Conservation (phyloP, 2,797 vertebrate genomes). For the Clarias fuscus region DNA sequence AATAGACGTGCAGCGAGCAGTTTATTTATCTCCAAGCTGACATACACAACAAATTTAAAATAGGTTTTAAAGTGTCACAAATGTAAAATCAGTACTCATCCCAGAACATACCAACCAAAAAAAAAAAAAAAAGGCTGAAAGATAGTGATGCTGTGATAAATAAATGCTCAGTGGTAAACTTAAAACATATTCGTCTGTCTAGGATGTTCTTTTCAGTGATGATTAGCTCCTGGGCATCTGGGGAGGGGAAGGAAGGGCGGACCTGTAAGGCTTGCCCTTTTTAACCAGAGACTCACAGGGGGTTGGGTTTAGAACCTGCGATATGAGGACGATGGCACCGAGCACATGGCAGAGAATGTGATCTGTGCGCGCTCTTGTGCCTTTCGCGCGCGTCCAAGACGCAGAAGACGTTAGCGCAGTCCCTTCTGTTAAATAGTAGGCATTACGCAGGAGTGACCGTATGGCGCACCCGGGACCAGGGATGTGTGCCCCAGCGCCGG, state of each 20-base stretch:
- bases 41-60: not conserved
- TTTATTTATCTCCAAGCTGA: not conserved
- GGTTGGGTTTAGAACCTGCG: conserved; percentile 26
- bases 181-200: not conserved
- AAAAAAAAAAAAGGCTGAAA: not conserved
- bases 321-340: not conserved
- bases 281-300: not conserved
- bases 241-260: conserved; percentile 18
- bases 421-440: not conserved
- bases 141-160: not conserved
- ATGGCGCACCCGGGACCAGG: conserved; percentile 2
- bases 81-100: not conserved
- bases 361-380: not conserved
- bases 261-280: conserved; percentile 20
- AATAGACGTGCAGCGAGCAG: not conserved
- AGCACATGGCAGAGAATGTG: not conserved
- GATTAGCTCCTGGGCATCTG: not conserved
- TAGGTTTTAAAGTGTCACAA: not conserved
- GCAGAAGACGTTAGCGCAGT: not conserved
- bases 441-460: not conserved
- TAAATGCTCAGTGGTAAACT: not conserved
- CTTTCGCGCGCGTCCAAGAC: not conserved
- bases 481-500: conserved; percentile 49
- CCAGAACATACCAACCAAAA: not conserved
- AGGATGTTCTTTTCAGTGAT: not conserved